phyloP scores from a whole-genome alignment of 1,140 invertebrate genomes.

The Trialeurodes vaporariorum region DNA sequence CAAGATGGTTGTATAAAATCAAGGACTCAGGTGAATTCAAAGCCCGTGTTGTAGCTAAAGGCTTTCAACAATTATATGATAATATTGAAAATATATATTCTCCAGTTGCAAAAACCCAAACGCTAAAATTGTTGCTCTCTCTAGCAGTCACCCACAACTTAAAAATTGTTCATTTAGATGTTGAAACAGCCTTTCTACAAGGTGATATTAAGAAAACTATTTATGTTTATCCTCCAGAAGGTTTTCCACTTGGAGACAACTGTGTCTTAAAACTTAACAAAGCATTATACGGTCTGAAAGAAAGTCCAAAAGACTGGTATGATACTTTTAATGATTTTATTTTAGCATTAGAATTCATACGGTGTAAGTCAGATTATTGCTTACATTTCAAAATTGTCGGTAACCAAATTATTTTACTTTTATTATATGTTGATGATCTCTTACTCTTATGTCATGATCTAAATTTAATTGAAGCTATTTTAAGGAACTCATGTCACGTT shows the following conservation, averaged over 20 bases:
- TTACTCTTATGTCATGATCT: background rate
- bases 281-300: conserved; percentile 22
- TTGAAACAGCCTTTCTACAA: conserved; percentile 28
- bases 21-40: conserved; percentile 21
- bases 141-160: conserved; percentile 14
- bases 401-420: background rate
- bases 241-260: conserved; percentile 1
- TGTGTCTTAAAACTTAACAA: conserved; percentile 17
- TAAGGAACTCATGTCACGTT: background rate
- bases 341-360: conserved; percentile 8
- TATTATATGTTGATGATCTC: conserved; percentile 17
- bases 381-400: conserved; percentile 10
- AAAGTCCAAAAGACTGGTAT: conserved; percentile 27
- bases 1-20: conserved; percentile 21
- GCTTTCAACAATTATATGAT: conserved; percentile 22
- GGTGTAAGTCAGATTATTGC: conserved; percentile 15
- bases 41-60: conserved; percentile 21
- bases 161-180: conserved; percentile 19
- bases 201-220: conserved; percentile 23
- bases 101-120: conserved; percentile 20
- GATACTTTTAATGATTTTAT: conserved; percentile 11
- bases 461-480: background rate
- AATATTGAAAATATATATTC: conserved; percentile 22
- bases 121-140: conserved; percentile 20
- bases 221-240: conserved; percentile 27